Evolutionary conservation across 2,888 invertebrate species (phyloP).

Genomic region (Carterocephalus palaemon): DNA sequence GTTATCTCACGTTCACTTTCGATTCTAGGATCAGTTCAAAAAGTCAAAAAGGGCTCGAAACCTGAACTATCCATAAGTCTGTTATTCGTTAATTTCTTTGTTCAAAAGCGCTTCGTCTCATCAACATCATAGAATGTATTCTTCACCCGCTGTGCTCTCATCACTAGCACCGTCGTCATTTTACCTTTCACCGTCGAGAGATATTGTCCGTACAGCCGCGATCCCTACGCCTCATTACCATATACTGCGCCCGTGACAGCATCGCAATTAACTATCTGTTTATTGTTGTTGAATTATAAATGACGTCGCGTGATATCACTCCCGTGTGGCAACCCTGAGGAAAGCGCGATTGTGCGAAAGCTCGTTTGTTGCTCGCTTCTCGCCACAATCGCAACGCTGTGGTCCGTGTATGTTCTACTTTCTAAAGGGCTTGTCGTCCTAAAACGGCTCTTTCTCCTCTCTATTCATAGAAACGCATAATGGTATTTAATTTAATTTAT

Average conservation of each 20-base stretch:
- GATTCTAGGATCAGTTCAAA: no score
- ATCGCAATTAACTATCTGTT: slow-evolving; percentile 78
- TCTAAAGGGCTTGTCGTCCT: slow-evolving; percentile 21
- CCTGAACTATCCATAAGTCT: no score
- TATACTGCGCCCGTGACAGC: slow-evolving; percentile 77
- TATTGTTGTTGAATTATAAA: slow-evolving; percentile 78
- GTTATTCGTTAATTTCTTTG: no score
- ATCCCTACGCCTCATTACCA: slow-evolving; percentile 77
- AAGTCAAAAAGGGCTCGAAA: no score
- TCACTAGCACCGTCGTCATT: slow-evolving; percentile 44
- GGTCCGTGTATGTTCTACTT: slow-evolving; percentile 23
- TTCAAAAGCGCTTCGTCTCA: neutral
- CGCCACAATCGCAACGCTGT: slow-evolving; percentile 6
- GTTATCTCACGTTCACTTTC: no score
- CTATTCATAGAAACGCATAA: no score
- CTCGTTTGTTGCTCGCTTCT: slow-evolving; percentile 9
- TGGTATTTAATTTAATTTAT: slow-evolving; percentile 6
- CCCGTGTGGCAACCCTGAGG: slow-evolving; percentile 39
- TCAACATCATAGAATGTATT: no score
- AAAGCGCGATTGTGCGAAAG: slow-evolving; percentile 31
- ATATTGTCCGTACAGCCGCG: slow-evolving; percentile 75
- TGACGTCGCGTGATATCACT: slow-evolving; percentile 65
- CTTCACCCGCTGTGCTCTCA: slow-evolving; percentile 23
- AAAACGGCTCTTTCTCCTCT: slow-evolving; percentile 20
- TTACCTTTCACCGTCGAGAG: slow-evolving; percentile 77